Conservation (phyloP, 2,113 vertebrate species). For the Peromyscus polionotus region DNA sequence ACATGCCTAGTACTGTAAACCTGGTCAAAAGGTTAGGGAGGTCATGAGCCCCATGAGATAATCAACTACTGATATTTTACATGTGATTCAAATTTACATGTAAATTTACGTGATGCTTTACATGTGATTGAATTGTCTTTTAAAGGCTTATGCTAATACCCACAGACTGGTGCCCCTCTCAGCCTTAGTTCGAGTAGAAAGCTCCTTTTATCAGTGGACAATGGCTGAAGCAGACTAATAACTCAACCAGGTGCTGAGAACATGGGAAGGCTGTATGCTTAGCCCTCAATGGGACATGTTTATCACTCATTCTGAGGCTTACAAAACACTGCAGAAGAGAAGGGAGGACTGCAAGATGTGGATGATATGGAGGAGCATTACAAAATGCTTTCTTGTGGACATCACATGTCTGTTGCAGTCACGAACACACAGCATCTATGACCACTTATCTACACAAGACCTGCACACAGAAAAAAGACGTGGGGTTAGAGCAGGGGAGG, state of each 20-base stretch:
- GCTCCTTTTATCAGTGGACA: background rate
- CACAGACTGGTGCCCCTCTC: too few species aligned
- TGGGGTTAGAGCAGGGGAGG: background rate
- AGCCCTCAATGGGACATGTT: background rate
- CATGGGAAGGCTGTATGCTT: background rate
- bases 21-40: background rate
- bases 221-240: background rate
- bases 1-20: background rate
- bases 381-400: background rate
- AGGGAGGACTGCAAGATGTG: background rate
- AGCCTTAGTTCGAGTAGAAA: background rate
- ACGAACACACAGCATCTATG: background rate
- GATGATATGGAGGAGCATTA: background rate
- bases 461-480: background rate
- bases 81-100: too few species aligned
- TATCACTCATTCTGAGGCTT: background rate
- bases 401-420: background rate
- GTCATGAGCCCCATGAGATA: too few species aligned
- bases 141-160: background rate
- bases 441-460: background rate
- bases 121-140: background rate
- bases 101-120: background rate
- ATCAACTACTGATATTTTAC: background rate
- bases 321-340: background rate
- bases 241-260: background rate